Base-by-base conservation (phyloP, 2,797 vertebrate genomes). In the Gobionotothen gibberifrons region DNA sequence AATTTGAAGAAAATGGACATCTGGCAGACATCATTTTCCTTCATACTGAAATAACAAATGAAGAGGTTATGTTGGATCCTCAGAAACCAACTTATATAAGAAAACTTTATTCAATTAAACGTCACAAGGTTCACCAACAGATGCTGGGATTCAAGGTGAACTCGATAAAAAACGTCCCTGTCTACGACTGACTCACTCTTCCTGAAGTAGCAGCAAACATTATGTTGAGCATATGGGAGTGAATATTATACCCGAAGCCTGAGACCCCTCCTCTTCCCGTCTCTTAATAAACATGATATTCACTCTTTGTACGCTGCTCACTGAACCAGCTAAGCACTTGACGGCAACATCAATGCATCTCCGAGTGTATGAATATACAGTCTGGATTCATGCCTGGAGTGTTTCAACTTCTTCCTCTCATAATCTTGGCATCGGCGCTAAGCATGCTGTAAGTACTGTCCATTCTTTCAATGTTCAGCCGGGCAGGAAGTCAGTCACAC, bases 221-320 rank as follows among this genome's bases (percentile, higher is more conserved):
- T 39, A 65, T 61, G 70, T 65, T 40, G 54, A 82, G 51, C 75
- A 75, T 70, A 76, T 68, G 80, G 62, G 52, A 47, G 44, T 65
- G 69, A 82, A 61, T 65, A 78, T 74, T 42, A 58, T 9, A 58
- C 69, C 52, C 61, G 52, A 32, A 54, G 60, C 36, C 32, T 15
- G 13, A 62, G 70, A 75, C 17, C 10, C 49, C 44, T 77, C 60
- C 54, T 70, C 55, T 60, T 19, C 14, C 8, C 10, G 19, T 42
- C 73, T 63, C 40, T 77, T 74, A 79, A 75, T 82, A 83, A 84
- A 87, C 72, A 83, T 83, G 74, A 86, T 79, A 80, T 83, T 85
- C 84, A 73, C 66, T 40, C 79, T 70, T 72, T 54, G 62, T 75
- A 54, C n/a, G n/a, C 57, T 74, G 76, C 81, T 87, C 71, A 65